Conservation (phyloP, 2,888 invertebrate genomes). For the Melieria crassipennis region DNA sequence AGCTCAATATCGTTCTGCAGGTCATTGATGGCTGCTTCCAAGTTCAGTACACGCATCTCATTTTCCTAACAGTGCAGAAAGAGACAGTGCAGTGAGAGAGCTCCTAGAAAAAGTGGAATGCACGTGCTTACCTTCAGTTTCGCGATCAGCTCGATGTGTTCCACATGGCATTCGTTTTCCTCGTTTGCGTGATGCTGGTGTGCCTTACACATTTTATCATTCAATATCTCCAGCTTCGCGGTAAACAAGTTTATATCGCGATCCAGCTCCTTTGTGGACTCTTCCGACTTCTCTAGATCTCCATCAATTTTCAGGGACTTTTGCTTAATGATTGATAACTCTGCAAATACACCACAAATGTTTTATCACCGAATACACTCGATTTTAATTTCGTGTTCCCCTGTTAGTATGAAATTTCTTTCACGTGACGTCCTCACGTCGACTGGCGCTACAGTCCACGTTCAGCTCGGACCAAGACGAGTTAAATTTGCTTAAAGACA, state of each 20-base stretch:
- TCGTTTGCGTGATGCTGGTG: slow-evolving; percentile 68
- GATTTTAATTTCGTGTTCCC: background rate
- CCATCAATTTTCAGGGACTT: slow-evolving; percentile 77
- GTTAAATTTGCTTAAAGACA: too few species aligned
- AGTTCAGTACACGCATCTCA: slow-evolving; percentile 74
- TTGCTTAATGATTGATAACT: slow-evolving; percentile 73
- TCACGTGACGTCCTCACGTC: too few species aligned
- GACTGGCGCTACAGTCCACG: too few species aligned
- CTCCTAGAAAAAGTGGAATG: background rate
- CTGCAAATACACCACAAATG: slow-evolving; percentile 45
- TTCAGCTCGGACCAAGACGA: too few species aligned
- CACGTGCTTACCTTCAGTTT: slow-evolving; percentile 66
- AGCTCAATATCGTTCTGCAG: slow-evolving; percentile 74
- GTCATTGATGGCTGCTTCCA: slow-evolving; percentile 75
- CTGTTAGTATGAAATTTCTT: too few species aligned
- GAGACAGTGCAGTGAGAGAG: background rate
- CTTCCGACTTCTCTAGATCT: slow-evolving; percentile 70
- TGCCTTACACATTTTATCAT: slow-evolving; percentile 70
- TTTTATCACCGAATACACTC: background rate
- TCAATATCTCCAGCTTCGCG: slow-evolving; percentile 70
- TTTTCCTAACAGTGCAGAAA: slow-evolving; percentile 68
- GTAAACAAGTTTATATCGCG: slow-evolving; percentile 72
- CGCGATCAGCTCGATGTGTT: slow-evolving; percentile 68
- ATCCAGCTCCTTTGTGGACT: slow-evolving; percentile 70
- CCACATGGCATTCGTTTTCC: slow-evolving; percentile 69